Evolutionary conservation across 2,797 vertebrate genomes (phyloP).

Genomic region (Enteromius viviparus): DNA sequence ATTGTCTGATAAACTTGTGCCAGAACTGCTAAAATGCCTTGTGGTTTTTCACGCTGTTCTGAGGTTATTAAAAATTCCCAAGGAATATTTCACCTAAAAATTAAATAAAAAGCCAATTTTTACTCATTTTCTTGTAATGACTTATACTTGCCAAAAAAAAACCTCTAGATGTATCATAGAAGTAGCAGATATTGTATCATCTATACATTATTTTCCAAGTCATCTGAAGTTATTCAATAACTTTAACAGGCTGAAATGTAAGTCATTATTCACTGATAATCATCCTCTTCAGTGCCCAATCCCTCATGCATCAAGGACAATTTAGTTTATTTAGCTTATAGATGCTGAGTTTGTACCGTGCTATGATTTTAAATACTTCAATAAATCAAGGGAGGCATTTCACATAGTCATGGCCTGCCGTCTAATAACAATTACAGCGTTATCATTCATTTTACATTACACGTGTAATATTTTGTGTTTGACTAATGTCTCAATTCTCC

Average conservation of each 20-base stretch:
- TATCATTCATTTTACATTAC: constrained; percentile 22
- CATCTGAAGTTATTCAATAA: not conserved
- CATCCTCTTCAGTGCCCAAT: not conserved
- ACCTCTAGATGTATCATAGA: not conserved
- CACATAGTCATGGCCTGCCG: not conserved
- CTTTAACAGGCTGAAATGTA: not conserved
- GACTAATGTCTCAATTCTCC: constrained; percentile 51
- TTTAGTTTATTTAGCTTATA: constrained; percentile 50
- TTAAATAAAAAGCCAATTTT: not conserved
- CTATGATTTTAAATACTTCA: not conserved
- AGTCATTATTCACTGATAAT: constrained; percentile 11
- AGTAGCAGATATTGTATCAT: not conserved
- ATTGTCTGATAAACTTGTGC: constrained; percentile 59
- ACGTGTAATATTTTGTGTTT: constrained; percentile 9
- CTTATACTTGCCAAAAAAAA: not conserved
- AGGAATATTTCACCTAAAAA: not conserved
- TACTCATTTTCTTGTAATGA: not conserved
- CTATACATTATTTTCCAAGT: not conserved
- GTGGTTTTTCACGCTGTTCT: constrained; percentile 44
- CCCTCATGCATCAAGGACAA: not conserved
- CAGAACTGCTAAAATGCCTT: constrained; percentile 45
- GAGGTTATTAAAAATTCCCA: constrained; percentile 44
- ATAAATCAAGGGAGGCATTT: constrained; percentile 58
- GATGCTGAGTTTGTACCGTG: not conserved
- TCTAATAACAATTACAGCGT: constrained; percentile 14